Evolutionary conservation across 2,113 vertebrate species (phyloP), one percentile per base, ranked within the genome.

Genomic region (Jacana jacana): DNA sequence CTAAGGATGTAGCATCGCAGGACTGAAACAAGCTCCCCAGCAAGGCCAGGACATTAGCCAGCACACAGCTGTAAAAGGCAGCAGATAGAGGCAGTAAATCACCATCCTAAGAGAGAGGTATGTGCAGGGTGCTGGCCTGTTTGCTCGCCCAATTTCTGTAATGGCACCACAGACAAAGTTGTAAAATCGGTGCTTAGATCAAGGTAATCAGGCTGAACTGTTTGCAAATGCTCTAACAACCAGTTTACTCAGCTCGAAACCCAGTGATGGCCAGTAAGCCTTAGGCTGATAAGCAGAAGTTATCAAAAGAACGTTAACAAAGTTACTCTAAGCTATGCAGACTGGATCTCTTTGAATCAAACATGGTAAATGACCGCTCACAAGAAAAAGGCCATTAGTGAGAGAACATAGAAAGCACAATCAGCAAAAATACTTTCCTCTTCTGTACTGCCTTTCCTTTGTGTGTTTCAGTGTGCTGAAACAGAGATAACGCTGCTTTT

Each of bases 1-100:
- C n/a, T 63, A 46, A 86, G 42, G 88, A 76, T 72, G 64, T 7
- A 89, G 84, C 82, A 70, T 51, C 33, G 20, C 11, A 64, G 68
- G 55, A 37, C 1, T 72, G 75, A 51, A 89, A 85, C 65, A 81
- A 93, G 85, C 95, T 58, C 66, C 89, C 18, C 76, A 86, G 68
- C 70, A 42, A 84, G 66, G 84, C 49, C 84, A 55, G 35, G 84
- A 95, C 57, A 78, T 91, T 91, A 96, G 89, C 90, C 88, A 97
- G 96, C 87, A 86, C 79, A 61, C 33, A 64, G 73, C 61, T 88
- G 58, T 86, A 93, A 97, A 88, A 75, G 91, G 72, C 77, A 92
- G 79, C 91, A 92, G 92, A 97, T 15, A 95, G 91, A 58, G 68
- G 86, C 79, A 88, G 70, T 93, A 95, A 95, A 95, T 95, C 93